These are phyloP conservation scores for Morinoia aosen DNA, from an alignment of 2,888 invertebrate species.

Conservation along the genomic window DNA sequence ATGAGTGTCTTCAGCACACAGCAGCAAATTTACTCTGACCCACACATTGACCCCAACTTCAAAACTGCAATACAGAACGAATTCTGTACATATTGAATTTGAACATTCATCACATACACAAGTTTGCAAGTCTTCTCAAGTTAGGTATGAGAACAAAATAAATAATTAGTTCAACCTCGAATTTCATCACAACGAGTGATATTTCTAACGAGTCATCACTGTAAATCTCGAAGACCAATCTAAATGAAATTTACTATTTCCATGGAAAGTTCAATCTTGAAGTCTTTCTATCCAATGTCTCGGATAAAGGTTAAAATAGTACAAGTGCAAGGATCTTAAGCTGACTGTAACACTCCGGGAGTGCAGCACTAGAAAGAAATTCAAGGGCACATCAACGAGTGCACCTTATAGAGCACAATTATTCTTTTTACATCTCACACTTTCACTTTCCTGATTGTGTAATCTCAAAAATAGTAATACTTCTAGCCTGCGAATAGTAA, in stretches of 20 bases:
- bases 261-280: background rate
- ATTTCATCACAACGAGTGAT: background rate
- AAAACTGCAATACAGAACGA: background rate
- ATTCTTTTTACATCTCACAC: too few relatives aligned
- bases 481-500: too few relatives aligned
- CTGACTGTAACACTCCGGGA: background rate
- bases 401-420: too few relatives aligned
- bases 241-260: background rate
- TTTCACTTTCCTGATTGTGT: too few relatives aligned
- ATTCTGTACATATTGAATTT: background rate
- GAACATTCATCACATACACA: background rate
- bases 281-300: background rate
- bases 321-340: background rate
- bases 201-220: background rate
- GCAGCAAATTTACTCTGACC: background rate
- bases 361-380: background rate
- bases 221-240: background rate
- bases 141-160: background rate
- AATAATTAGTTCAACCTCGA: background rate
- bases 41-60: background rate
- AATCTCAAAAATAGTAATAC: too few relatives aligned
- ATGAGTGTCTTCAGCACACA: background rate
- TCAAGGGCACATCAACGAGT: background rate
- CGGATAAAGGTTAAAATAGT: background rate
- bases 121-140: background rate